Base-by-base conservation (phyloP, 2,888 invertebrate species). In the Lepas anatifera region DNA sequence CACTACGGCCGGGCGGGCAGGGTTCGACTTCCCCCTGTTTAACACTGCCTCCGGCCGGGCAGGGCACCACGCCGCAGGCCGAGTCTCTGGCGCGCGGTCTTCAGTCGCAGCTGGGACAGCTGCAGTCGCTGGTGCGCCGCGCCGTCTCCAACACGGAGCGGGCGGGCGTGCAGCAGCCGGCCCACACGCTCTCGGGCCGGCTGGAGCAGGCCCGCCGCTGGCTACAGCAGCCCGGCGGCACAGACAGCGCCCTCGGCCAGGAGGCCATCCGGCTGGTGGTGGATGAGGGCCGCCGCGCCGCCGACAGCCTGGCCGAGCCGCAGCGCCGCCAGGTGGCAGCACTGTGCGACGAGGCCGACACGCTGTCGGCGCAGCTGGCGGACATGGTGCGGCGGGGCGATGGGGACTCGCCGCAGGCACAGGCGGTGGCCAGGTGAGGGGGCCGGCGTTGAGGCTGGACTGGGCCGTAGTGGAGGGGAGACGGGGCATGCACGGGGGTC, bases 241-340 rank as follows among this genome's bases (percentile, higher is more conserved):
- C n/a, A 37, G 58, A 58, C 77, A 87, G 92, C 76, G 89, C 95
- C 10, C 86, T 97, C 70, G 98, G 97, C 0, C 90, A 92, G 78
- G 86, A 92, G 75, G 97, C 97, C 1, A 92, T 96, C 76, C 89
- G 89, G 76, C 85, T 95, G 77, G 92, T 98, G 76, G 90, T 97
- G 4, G 90, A 93, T 64, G 98, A 98, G 82, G 98, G 96, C 0
- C 43, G 27, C 46, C 73, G 79, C 86, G 92, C 98, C 13, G 97
- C 97, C 2, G 94, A 95, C 77, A 91, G 93, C 6, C 89, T 93
- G n/a, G 94, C 95, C 78, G 91, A 94, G 79, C 87, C 91, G 0
- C 95, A 96, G 78, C 88, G 99, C 66, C 83, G 94, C 70, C 89
- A 91, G 76, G 83, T 97, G 22, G 32, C 6, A 32, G 32, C 32